These are phyloP conservation scores for Sitta carolinensis DNA, from an alignment of 2,797 vertebrate species.

Conservation along the genomic window DNA sequence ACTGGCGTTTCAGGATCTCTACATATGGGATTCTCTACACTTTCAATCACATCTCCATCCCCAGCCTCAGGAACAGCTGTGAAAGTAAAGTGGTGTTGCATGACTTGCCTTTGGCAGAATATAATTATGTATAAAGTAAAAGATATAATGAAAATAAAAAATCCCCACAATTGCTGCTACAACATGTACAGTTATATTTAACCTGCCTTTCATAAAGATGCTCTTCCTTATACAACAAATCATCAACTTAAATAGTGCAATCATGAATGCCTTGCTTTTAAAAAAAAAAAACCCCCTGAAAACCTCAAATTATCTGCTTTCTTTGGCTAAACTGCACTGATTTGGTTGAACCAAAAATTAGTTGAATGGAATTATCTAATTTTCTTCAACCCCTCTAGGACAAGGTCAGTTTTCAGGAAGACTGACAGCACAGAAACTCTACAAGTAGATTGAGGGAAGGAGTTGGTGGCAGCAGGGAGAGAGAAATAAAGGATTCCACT, in stretches of 20 bases:
- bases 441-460: not conserved
- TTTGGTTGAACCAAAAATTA: not conserved
- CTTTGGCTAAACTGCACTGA: not conserved
- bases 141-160: not conserved
- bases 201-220: not conserved
- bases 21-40: not conserved
- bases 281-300: not conserved
- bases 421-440: not conserved
- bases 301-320: not conserved
- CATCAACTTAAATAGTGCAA: not conserved
- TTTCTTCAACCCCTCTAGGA: not conserved
- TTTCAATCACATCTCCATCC: conserved; percentile 66
- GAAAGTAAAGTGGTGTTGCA: not conserved
- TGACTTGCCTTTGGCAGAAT: not conserved
- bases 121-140: not conserved
- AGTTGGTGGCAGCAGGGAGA: not conserved
- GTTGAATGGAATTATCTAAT: not conserved
- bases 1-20: conserved; percentile 53
- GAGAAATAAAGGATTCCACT: not conserved
- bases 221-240: not conserved
- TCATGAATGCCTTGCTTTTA: not conserved
- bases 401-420: not conserved
- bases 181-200: not conserved
- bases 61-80: conserved; percentile 82
- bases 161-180: not conserved